phyloP scores from a whole-genome alignment of 2,113 vertebrate genomes.

The Oceanites oceanicus region DNA sequence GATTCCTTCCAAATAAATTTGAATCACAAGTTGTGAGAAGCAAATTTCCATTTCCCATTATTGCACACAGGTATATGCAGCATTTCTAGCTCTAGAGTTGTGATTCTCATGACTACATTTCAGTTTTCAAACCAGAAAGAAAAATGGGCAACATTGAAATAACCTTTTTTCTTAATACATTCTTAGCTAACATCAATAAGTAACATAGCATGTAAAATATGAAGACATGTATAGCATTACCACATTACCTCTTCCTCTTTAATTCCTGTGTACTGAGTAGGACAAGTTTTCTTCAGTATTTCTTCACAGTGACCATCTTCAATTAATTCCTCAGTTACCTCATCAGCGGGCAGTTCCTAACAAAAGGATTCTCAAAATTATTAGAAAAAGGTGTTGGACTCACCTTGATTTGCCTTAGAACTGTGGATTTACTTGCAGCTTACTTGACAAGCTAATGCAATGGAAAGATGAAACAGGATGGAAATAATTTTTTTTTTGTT shows the following conservation, averaged over 20 bases:
- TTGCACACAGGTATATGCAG: neutral
- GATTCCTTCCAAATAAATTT: neutral
- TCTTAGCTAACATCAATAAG: neutral
- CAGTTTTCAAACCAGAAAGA: neutral
- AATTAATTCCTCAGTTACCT: constrained; percentile 86
- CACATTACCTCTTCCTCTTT: constrained; percentile 91
- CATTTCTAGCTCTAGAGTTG: neutral
- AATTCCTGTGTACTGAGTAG: constrained; percentile 80
- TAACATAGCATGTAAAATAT: neutral
- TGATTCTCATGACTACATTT: neutral
- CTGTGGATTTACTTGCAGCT: neutral
- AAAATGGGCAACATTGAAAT: neutral
- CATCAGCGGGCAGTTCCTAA: constrained; percentile 86
- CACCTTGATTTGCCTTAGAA: neutral
- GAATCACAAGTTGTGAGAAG: neutral
- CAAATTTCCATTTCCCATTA: neutral
- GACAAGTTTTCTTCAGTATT: constrained; percentile 86
- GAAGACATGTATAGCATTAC: constrained; percentile 34
- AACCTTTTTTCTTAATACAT: neutral
- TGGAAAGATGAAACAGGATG: neutral
- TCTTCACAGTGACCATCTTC: constrained; percentile 86
- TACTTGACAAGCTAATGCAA: neutral
- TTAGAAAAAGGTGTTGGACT: neutral
- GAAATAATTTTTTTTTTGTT: neutral
- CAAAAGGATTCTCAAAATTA: neutral